Evolutionary conservation across 2,888 invertebrate genomes (phyloP).

Genomic region (Lasioglossum leucozonium): DNA sequence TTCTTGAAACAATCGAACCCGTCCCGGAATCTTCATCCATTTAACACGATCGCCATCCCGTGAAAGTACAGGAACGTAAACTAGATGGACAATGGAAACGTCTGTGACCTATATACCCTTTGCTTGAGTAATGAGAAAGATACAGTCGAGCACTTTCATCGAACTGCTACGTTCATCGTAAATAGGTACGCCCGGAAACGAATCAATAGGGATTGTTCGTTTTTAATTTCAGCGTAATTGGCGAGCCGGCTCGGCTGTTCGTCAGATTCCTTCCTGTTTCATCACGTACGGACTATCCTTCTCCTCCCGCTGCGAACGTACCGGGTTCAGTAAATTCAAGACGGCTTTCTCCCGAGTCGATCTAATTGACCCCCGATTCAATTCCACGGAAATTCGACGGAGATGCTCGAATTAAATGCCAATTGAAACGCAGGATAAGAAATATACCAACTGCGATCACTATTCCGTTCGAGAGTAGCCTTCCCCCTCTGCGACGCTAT

Average conservation of each 20-base stretch:
- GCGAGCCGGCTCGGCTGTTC: constrained; percentile 18
- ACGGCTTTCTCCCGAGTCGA: neutral
- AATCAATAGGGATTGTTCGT: constrained; percentile 36
- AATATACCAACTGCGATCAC: neutral
- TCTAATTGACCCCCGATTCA: constrained; percentile 2
- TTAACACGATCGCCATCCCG: constrained; percentile 34
- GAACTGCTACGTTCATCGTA: constrained; percentile 38
- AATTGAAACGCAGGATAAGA: neutral
- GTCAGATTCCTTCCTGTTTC: constrained; percentile 24
- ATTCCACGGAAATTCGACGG: neutral
- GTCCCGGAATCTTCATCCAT: constrained; percentile 45
- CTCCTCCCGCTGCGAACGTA: neutral
- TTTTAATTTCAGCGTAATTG: constrained; percentile 41
- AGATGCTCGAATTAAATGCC: neutral
- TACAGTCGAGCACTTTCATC: constrained; percentile 50
- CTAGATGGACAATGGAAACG: constrained; percentile 51
- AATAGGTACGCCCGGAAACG: constrained; percentile 13
- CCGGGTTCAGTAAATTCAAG: constrained; percentile 6
- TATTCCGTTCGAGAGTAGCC: neutral
- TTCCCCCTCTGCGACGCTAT: too few species aligned
- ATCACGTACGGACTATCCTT: neutral
- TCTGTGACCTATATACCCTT: constrained; percentile 59
- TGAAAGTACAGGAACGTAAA: constrained; percentile 39
- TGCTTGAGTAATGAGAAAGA: constrained; percentile 58
- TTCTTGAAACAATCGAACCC: constrained; percentile 44